Evolutionary conservation across 1,140 invertebrate genomes (phyloP), one percentile per base, ranked within the genome.

Genomic region (Diplogasteroides magnus): DNA sequence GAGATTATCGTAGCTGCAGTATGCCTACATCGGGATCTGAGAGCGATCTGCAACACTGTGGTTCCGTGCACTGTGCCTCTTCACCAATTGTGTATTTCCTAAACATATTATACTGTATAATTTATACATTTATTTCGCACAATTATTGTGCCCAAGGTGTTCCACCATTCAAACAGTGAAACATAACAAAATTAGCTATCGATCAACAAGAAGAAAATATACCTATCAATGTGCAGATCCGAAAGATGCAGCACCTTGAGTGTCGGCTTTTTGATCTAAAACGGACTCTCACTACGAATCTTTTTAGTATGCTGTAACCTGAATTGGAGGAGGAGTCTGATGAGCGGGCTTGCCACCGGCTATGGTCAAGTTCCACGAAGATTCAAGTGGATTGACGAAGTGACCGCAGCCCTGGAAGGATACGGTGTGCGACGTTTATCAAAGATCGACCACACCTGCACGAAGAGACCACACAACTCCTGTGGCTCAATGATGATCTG

Each of bases 301-400:
- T 11, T 48, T 48, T 48, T 19, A 74, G n/a, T 64, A 13, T 28
- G 23, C 55, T 13, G 14, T 55, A 14, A 27, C 31, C 59, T 11
- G 62, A 32, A 73, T 59, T 29, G 69, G 61, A 23, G 72, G 26
- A 23, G 73, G 65, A 11, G 58, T 32, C 27, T 67, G 28, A 29
- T 61, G 69, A 13, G 75, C 25, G 14, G 78, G 78, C 31, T 78
- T 76, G 15, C 70, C 66, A 14, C 73, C 78, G 1, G 79, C 75
- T 56, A 81, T 77, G 1, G 69, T 55, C 25, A 81, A 32, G 23
- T 66, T 75, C 78, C 78, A 80, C n/a, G 63, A 75, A 3, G 68
- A 32, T 14, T 74, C 67, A 2, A 76, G 64, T 19, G 73, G 72
- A 25, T 76, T 48, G 64, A 70, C 57, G 23, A 61, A 37, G 2